Percentiles rank a stretch among this genome's conserved stretches.
Conservation (phyloP, 2,888 invertebrate genomes). For the Tenodera sinensis region DNA sequence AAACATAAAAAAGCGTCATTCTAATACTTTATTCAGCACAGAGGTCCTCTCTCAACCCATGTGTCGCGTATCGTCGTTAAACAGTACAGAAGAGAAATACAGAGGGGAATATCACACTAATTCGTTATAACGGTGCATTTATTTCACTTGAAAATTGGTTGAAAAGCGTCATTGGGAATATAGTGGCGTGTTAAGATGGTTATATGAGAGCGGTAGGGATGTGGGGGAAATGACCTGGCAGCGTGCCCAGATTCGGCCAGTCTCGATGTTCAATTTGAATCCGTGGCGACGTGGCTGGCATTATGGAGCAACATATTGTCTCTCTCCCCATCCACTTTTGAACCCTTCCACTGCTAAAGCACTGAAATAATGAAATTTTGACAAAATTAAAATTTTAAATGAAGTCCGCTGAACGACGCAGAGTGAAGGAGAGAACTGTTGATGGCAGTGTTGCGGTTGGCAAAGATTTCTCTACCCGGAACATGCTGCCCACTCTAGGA, state of each 20-base stretch:
- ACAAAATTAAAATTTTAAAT: slow-evolving; percentile 3
- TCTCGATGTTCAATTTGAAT: background rate
- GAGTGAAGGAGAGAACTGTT: background rate
- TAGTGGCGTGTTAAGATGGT: background rate
- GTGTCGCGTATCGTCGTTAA: background rate
- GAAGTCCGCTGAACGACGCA: background rate
- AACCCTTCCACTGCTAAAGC: background rate
- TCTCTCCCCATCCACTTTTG: background rate
- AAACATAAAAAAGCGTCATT: background rate
- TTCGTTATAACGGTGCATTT: background rate
- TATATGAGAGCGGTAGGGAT: background rate
- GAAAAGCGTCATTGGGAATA: background rate
- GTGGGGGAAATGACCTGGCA: background rate
- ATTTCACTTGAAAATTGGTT: background rate
- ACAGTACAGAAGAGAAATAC: background rate
- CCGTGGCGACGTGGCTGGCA: background rate
- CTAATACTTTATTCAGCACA: background rate
- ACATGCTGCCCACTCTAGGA: too few relatives aligned
- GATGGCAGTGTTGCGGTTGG: background rate
- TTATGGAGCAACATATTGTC: background rate
- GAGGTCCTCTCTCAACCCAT: background rate
- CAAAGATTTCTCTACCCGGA: background rate
- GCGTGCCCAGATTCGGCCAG: background rate
- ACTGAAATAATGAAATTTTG: slow-evolving; percentile 1
- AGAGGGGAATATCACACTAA: background rate